Conservation (phyloP, 2,888 invertebrate species). For the Galeopsomyia nigrocyanea region DNA sequence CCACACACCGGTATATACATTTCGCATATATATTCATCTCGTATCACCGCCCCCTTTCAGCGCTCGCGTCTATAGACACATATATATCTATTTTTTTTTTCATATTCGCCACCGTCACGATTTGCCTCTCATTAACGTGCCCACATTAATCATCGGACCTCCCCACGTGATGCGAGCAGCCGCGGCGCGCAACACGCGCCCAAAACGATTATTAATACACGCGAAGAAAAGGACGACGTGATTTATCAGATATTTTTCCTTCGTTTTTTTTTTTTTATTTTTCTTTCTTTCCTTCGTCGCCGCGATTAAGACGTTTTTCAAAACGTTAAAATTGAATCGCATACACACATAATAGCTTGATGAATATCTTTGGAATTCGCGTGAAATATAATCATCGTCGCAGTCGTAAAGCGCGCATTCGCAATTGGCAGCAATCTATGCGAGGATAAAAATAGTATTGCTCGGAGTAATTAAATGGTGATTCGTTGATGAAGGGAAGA, state of each 20-base stretch:
- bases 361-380: neutral
- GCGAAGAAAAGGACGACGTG: conserved; percentile 19
- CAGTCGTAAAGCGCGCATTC: neutral
- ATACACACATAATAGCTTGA: neutral
- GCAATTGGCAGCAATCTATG: neutral
- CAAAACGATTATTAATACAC: conserved; percentile 39
- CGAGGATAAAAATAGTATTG: conserved; percentile 18
- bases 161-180: neutral
- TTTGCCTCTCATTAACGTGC: conserved; percentile 66
- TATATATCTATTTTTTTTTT: conserved; percentile 47
- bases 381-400: conserved; percentile 8
- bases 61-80: conserved; percentile 7
- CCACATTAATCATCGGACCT: conserved; percentile 63
- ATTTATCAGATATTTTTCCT: conserved; percentile 27
- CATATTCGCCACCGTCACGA: conserved; percentile 28
- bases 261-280: neutral
- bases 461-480: conserved; percentile 15
- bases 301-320: conserved; percentile 25
- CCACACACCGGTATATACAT: conserved; percentile 44
- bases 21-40: conserved; percentile 51
- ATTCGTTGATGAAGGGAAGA: conserved; percentile 10
- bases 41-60: conserved; percentile 27
- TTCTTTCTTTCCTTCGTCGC: conserved; percentile 6
- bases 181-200: neutral
- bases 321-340: neutral